phyloP scores from a whole-genome alignment of 2,797 vertebrate species.

The Varecia variegata region DNA sequence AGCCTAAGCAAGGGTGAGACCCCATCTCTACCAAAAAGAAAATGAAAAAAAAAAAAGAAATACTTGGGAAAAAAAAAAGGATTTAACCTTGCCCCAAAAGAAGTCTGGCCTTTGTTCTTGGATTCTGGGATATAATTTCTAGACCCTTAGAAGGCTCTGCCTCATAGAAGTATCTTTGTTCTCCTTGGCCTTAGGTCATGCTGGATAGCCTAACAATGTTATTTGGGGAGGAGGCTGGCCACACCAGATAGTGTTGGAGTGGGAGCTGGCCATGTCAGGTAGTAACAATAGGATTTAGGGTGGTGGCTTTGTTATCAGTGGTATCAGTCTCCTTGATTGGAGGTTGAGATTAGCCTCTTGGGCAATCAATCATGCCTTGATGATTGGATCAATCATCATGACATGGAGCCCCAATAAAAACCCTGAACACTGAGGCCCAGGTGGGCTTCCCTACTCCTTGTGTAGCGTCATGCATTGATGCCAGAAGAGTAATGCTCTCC shows the following conservation, averaged over 20 bases:
- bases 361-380: not conserved
- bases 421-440: not conserved
- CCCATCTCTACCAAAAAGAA: no score
- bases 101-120: not conserved
- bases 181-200: not conserved
- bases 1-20: no score
- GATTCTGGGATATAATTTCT: not conserved
- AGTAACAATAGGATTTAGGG: not conserved
- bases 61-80: not conserved
- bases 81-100: not conserved
- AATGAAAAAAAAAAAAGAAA: no score
- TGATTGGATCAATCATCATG: not conserved
- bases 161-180: not conserved
- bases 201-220: not conserved
- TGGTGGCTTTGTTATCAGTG: not conserved
- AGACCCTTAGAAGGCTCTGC: not conserved
- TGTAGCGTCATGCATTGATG: not conserved
- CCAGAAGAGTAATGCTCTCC: not conserved
- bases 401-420: not conserved
- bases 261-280: not conserved
- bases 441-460: not conserved
- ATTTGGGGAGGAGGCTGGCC: not conserved
- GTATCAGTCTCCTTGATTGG: not conserved
- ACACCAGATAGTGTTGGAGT: no score
- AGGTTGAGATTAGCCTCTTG: not conserved